Evolutionary conservation across 2,797 vertebrate species (phyloP).

Genomic region (Microctenopoma lineatum): DNA sequence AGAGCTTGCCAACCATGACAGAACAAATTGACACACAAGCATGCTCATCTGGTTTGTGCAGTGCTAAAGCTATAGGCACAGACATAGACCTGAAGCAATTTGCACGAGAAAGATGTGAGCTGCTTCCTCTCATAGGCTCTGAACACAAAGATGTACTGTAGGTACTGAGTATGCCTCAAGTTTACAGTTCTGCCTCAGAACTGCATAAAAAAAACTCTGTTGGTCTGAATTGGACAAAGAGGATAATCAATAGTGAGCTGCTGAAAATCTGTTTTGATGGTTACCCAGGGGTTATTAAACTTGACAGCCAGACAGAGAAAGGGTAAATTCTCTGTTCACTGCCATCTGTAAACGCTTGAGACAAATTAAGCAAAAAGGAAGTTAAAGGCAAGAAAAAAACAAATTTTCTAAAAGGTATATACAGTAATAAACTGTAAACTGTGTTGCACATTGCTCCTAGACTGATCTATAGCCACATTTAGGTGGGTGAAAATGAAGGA

Average conservation of each 20-base stretch:
- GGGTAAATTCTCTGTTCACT: constrained; percentile 39
- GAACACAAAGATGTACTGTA: constrained; percentile 6
- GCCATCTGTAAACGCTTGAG: constrained; percentile 25
- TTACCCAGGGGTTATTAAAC: constrained; percentile 34
- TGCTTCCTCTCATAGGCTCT: constrained; percentile 16
- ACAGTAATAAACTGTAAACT: not conserved
- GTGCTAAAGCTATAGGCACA: not conserved
- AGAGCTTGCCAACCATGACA: constrained; percentile 17
- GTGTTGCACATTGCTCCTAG: constrained; percentile 5
- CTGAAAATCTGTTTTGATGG: constrained; percentile 18
- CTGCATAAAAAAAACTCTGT: constrained; percentile 45
- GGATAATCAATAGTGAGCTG: constrained; percentile 39
- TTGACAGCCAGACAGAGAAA: constrained; percentile 32
- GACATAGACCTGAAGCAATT: constrained; percentile 7
- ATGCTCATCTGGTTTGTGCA: not conserved
- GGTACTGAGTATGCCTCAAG: constrained; percentile 4
- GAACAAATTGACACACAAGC: constrained; percentile 11
- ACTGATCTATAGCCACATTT: constrained; percentile 4
- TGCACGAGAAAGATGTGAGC: not conserved
- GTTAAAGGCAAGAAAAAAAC: constrained; percentile 21
- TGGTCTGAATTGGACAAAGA: constrained; percentile 40
- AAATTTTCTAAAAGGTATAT: constrained; percentile 4
- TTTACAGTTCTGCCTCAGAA: constrained; percentile 24
- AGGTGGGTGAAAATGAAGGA: not conserved
- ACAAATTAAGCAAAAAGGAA: constrained; percentile 28